Percentiles rank a stretch among this genome's conserved stretches.
phyloP scores from a whole-genome alignment of 2,888 invertebrate genomes.

The Thereva nobilitata region DNA sequence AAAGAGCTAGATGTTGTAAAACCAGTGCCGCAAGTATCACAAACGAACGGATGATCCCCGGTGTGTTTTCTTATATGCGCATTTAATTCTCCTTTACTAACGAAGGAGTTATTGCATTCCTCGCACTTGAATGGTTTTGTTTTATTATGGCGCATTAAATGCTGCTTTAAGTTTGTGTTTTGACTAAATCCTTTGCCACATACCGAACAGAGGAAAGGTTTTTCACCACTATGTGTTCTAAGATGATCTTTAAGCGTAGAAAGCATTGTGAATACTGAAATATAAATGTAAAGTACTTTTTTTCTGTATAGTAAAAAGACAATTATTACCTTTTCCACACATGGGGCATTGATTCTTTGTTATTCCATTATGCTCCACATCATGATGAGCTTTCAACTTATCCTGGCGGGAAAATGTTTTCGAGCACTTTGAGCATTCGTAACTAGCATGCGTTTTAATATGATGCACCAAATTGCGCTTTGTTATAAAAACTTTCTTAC shows the following conservation, averaged over 20 bases:
- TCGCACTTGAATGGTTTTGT: conserved; percentile 57
- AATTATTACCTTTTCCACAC: conserved; percentile 59
- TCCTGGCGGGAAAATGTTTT: conserved; percentile 58
- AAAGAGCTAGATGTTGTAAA: conserved; percentile 66
- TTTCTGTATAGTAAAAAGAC: not conserved
- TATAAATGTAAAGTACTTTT: not conserved
- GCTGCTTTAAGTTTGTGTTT: conserved; percentile 65
- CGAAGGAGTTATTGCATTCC: conserved; percentile 59
- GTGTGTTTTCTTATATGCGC: conserved; percentile 64
- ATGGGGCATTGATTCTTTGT: conserved; percentile 61
- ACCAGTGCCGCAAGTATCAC: conserved; percentile 61
- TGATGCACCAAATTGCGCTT: conserved; percentile 63
- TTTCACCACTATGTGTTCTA: conserved; percentile 64
- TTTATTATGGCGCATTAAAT: conserved; percentile 63
- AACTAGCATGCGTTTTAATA: conserved; percentile 51
- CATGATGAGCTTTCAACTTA: conserved; percentile 59
- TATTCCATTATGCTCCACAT: conserved; percentile 57
- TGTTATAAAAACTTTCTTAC: conserved; percentile 62
- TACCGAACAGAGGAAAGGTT: conserved; percentile 63
- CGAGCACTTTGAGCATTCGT: conserved; percentile 54
- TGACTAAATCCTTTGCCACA: conserved; percentile 66
- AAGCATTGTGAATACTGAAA: conserved; percentile 59
- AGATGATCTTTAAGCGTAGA: conserved; percentile 65
- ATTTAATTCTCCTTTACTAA: conserved; percentile 60
- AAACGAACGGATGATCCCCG: conserved; percentile 65